Conservation (phyloP, 1,140 invertebrate genomes). For the Macrobrachium rosenbergii region DNA sequence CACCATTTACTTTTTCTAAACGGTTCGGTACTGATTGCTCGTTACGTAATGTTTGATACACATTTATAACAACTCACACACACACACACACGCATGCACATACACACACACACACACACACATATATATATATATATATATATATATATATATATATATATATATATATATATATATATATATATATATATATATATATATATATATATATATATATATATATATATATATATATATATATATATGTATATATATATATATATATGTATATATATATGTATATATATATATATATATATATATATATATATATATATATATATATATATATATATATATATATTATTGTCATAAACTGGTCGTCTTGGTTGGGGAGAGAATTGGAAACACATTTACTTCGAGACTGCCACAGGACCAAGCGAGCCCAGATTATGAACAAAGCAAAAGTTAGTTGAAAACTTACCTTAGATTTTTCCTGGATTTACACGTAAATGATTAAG, state of each 20-base stretch:
- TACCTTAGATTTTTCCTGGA: too few relatives aligned
- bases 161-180: constrained; percentile 32
- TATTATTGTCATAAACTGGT: too few relatives aligned
- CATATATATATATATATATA: constrained; percentile 29
- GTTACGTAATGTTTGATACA: neutral
- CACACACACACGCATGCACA: neutral
- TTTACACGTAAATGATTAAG: too few relatives aligned
- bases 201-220: constrained; percentile 31
- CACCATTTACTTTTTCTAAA: neutral
- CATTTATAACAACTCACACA: neutral
- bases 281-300: constrained; percentile 15
- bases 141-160: constrained; percentile 34
- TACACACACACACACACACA: neutral
- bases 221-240: constrained; percentile 10
- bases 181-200: constrained; percentile 32
- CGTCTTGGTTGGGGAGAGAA: too few relatives aligned
- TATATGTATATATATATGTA: constrained; percentile 3
- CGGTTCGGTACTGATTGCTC: neutral
- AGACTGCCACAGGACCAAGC: too few relatives aligned
- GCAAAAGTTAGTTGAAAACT: too few relatives aligned
- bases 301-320: constrained; percentile 15
- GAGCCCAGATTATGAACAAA: too few relatives aligned
- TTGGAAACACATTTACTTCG: too few relatives aligned
- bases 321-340: constrained; percentile 17
- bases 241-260: constrained; percentile 7